Conservation (phyloP, 2,113 vertebrate species). For the Phaethon lepturus region DNA sequence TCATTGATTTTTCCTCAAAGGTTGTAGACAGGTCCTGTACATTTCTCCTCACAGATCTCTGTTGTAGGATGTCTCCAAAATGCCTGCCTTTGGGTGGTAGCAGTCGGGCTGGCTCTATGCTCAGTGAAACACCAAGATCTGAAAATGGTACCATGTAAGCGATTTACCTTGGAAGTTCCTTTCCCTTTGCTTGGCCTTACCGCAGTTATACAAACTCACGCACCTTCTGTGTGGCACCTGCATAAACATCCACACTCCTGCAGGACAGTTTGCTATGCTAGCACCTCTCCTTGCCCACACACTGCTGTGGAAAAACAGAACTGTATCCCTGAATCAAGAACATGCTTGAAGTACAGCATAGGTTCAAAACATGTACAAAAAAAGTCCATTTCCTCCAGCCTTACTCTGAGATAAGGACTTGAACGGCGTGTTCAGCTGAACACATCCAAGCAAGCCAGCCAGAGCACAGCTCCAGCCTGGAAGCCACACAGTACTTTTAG, state of each 20-base stretch:
- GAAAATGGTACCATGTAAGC: not conserved
- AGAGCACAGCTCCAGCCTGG: not conserved
- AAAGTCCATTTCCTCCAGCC: not conserved
- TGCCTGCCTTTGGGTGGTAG: rapidly evolving
- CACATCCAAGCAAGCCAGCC: not conserved
- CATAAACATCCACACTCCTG: not conserved
- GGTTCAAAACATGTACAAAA: not conserved
- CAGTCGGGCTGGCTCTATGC: not conserved
- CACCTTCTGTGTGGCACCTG: not conserved
- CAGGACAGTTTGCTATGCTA: not conserved
- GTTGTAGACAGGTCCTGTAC: not conserved
- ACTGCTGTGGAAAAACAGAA: not conserved
- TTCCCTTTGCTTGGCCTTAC: not conserved
- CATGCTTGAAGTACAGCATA: not conserved
- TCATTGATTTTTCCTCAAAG: not conserved
- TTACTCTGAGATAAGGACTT: not conserved
- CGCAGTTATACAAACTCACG: rapidly evolving
- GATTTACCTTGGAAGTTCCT: not conserved
- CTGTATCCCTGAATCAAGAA: not conserved
- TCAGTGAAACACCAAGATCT: not conserved
- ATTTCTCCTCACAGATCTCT: not conserved
- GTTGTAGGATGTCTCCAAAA: not conserved
- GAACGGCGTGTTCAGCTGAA: not conserved
- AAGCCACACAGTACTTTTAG: not conserved
- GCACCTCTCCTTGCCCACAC: not conserved